phyloP scores from a whole-genome alignment of 2,888 invertebrate genomes.

The Drosophila peninsularis region DNA sequence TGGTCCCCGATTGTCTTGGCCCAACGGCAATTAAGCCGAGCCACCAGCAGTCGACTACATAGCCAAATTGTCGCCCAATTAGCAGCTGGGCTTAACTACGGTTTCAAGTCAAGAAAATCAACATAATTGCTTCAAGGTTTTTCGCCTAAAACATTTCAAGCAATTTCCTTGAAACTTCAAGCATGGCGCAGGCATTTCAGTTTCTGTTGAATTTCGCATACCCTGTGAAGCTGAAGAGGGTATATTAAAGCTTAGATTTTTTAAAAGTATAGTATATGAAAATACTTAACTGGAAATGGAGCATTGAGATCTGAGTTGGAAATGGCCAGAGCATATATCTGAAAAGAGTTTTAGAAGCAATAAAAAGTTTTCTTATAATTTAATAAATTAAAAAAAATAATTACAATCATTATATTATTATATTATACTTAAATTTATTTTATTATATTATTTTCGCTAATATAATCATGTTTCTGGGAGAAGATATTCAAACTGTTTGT shows the following conservation, averaged over 20 bases:
- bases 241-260: too few relatives aligned
- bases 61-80: slow-evolving; percentile 52
- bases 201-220: slow-evolving; percentile 40
- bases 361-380: too few relatives aligned
- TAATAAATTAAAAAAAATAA: too few relatives aligned
- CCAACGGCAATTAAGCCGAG: slow-evolving; percentile 58
- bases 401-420: too few relatives aligned
- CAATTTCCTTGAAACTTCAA: slow-evolving; percentile 46
- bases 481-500: too few relatives aligned
- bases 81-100: slow-evolving; percentile 29
- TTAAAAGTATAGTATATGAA: too few relatives aligned
- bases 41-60: slow-evolving; percentile 29
- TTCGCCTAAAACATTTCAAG: slow-evolving; percentile 19
- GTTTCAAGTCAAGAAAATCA: slow-evolving; percentile 50
- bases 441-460: too few relatives aligned
- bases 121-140: slow-evolving; percentile 64
- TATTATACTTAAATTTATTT: too few relatives aligned
- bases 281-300: not conserved
- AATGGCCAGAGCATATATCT: not conserved
- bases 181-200: slow-evolving; percentile 40
- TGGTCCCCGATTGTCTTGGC: slow-evolving; percentile 11
- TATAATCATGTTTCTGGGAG: too few relatives aligned
- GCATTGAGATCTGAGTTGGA: not conserved
- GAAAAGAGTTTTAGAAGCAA: too few relatives aligned
- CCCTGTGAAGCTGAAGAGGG: not conserved